Evolutionary conservation across 2,113 vertebrate species (phyloP), one percentile per base, ranked within the genome.

Genomic region (Cololabis saira): DNA sequence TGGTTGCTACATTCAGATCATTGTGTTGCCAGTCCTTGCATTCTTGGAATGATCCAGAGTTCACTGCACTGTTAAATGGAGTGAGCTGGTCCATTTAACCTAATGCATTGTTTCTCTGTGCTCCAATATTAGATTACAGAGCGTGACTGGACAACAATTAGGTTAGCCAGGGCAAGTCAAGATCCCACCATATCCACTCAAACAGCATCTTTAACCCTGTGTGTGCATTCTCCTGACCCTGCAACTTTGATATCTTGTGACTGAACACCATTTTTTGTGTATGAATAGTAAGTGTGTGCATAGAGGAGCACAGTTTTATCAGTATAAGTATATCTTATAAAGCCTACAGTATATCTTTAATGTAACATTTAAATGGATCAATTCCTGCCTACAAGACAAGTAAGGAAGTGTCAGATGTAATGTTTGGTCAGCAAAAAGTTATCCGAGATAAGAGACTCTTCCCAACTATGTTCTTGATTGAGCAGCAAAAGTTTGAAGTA

Each of bases 71-170:
- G 70, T 67, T 72, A 67, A 69, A 80, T 55, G 53, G 68, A 63
- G 37, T 40, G 51, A 63, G 57, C 45, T 57, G 27, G 42, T 40
- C 44, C 58, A 44, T 51, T 71, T 21, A 81, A 62, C 63, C 51
- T 73, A 71, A 61, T 73, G 69, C 73, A 79, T 90, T 87, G 82
- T 87, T 71, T 74, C 56, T 52, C 59, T 67, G 54, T 57, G 74
- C 76, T 44, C 5, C 19, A 11, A 73, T 81, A 91, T 88, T 81
- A 79, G 78, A 89, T 91, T 90, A 87, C 71, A 62, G 49, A 68
- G 62, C 66, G 69, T 63, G 72, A 76, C 61, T 84, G 78, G 85
- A 75, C 61, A 18, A 59, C 68, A 91, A 89, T 85, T 85, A 74
- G 67, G 77, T 91, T 90, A 90, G 59, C 67, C 8, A 42, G 60